These are phyloP conservation scores for Campoplex nolae DNA, from an alignment of 2,888 invertebrate genomes.

Conservation along the genomic window DNA sequence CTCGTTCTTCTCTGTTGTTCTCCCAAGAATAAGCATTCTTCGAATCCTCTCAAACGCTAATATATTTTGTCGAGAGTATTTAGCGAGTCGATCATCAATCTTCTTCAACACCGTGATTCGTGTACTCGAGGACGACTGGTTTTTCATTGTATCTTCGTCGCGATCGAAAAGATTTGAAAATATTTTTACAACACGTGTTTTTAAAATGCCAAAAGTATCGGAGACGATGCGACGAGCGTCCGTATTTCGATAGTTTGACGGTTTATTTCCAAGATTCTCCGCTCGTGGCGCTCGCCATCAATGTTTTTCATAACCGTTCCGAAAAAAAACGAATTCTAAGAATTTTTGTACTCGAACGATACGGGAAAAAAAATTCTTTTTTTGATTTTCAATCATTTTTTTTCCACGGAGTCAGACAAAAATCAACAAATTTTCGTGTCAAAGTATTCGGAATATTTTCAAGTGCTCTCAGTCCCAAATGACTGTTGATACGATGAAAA, in stretches of 20 bases:
- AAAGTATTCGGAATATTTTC: neutral
- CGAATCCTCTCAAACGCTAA: neutral
- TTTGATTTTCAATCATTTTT: neutral
- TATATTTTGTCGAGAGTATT: constrained; percentile 4
- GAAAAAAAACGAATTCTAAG: neutral
- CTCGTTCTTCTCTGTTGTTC: neutral
- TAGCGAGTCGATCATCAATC: constrained; percentile 12
- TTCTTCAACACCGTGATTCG: neutral
- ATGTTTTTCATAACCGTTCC: neutral
- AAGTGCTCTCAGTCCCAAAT: no score
- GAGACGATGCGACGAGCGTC: neutral
- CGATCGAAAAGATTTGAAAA: neutral
- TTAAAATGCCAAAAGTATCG: neutral
- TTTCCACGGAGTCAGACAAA: neutral
- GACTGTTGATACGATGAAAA: neutral
- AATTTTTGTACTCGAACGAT: neutral
- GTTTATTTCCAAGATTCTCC: neutral
- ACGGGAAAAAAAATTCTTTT: neutral
- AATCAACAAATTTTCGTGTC: neutral
- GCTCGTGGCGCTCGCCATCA: neutral
- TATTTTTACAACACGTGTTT: neutral
- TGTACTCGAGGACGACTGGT: constrained; percentile 38
- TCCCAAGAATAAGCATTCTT: constrained; percentile 14
- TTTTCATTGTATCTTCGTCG: constrained; percentile 2
- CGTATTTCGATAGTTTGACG: neutral